Conservation (phyloP, 2,888 invertebrate species). For the Ischnura elegans region DNA sequence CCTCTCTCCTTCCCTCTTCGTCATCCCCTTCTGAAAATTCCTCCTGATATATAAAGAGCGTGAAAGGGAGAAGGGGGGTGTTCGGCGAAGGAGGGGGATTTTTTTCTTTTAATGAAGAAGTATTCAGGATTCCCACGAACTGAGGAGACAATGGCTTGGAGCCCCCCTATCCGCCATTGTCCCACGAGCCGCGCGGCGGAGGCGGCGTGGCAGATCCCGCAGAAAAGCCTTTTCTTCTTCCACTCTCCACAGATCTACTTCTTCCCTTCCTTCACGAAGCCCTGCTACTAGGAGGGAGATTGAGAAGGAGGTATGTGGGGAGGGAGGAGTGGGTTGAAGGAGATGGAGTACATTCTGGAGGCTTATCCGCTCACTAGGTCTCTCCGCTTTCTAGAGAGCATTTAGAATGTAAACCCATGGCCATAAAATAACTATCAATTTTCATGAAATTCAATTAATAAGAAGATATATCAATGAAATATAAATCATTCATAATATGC, state of each 20-base stretch:
- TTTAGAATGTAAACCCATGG: too few species aligned
- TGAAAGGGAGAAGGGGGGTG: not conserved
- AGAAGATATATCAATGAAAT: too few species aligned
- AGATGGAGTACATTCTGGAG: too few species aligned
- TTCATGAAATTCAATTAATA: too few species aligned
- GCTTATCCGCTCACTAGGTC: too few species aligned
- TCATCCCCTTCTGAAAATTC: not conserved
- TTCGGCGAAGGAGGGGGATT: not conserved
- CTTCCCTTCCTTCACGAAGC: not conserved
- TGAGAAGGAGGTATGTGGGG: not conserved
- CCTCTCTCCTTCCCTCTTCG: not conserved
- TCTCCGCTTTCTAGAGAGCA: too few species aligned
- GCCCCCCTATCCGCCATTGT: conserved; percentile 4
- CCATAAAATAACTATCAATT: too few species aligned
- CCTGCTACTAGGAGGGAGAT: conserved; percentile 12
- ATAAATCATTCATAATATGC: too few species aligned
- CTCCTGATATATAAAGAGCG: conserved; percentile 19
- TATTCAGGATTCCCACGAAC: conserved; percentile 49
- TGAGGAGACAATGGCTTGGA: conserved; percentile 48
- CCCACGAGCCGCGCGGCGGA: not conserved
- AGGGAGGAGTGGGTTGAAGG: not conserved
- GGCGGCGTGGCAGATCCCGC: too few species aligned
- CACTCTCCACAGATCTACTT: not conserved
- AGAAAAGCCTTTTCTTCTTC: conserved; percentile 54
- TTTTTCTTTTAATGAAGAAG: conserved; percentile 50